Percentiles rank a stretch among this genome's conserved stretches.
These are phyloP conservation scores for Sipha maydis DNA, from an alignment of 2,888 invertebrate species.

Conservation along the genomic window DNA sequence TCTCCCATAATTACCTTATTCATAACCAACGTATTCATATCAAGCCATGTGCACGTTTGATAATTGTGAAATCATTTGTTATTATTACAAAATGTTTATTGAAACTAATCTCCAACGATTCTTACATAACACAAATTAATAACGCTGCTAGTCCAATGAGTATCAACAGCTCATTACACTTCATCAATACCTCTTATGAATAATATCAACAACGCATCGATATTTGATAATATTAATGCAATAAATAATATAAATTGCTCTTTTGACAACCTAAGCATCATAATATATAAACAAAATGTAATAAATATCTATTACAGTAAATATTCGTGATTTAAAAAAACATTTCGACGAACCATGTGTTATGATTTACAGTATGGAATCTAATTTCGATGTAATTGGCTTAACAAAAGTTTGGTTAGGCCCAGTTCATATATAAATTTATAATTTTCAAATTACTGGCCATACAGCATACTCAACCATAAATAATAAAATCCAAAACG, in stretches of 20 bases:
- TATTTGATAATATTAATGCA: neutral
- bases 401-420: conserved; percentile 6
- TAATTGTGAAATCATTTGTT: neutral
- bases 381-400: conserved; percentile 2
- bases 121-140: neutral
- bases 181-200: conserved; percentile 8
- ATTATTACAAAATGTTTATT: neutral
- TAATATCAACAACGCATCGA: conserved; percentile 3
- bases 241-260: conserved; percentile 27
- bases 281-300: neutral
- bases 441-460: neutral
- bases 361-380: neutral
- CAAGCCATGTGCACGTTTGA: neutral
- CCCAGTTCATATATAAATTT: conserved; percentile 3
- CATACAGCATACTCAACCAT: neutral
- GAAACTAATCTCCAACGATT: neutral
- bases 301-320: neutral
- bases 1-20: neutral
- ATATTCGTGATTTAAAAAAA: neutral
- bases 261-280: conserved; percentile 7
- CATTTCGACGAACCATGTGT: conserved; percentile 9
- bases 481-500: conserved; percentile 29
- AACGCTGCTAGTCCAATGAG: neutral
- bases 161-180: neutral
- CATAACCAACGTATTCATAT: neutral